Base-by-base conservation (phyloP, 37 sponge, comb jelly and placozoan species). In the Lycopodina hypogea region DNA sequence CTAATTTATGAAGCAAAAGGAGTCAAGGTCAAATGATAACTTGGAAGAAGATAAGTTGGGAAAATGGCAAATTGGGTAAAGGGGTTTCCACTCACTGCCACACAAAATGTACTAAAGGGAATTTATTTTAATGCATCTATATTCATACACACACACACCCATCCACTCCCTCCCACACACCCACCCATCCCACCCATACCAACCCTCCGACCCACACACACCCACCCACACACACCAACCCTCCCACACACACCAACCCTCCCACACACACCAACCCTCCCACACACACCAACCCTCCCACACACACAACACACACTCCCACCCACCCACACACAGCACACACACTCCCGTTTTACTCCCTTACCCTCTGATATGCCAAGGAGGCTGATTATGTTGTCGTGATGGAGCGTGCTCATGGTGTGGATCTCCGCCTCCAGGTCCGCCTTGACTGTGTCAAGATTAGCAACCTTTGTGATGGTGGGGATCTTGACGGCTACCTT, bases 321-420 rank as follows among this genome's bases (percentile, higher is more conserved):
- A n/a, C n/a, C n/a, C n/a, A n/a, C n/a, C n/a, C n/a, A n/a, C n/a
- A n/a, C n/a, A n/a, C n/a, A n/a, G n/a, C n/a, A n/a, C n/a, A n/a
- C n/a, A n/a, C n/a, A n/a, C n/a, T n/a, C n/a, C n/a, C n/a, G 39
- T 2, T 24, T 18, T 18, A 57, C 29, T 34, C 6, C 35, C 86
- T 74, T 61, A 86, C 86, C 36, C 6, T 80, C 68, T 38, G 81
- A 61, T 39, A 75, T 76, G 41, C 86, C 86, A 23, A 77, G 62
- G 51, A 85, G 78, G 42, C 37, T 72, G 28, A 85, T 83, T 67
- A 90, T 85, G 75, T 90, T 60, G 9, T 28, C 64, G 59, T 90
- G 86, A 17, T 85, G 52, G 6, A 90, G 83, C 1, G 36, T 22
- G 17, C 29, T n/a, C 86, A 90, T 90, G 11, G 78, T 76, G 29